Conservation (phyloP, 2,113 vertebrate species). For the Proterorhinus semilunaris region DNA sequence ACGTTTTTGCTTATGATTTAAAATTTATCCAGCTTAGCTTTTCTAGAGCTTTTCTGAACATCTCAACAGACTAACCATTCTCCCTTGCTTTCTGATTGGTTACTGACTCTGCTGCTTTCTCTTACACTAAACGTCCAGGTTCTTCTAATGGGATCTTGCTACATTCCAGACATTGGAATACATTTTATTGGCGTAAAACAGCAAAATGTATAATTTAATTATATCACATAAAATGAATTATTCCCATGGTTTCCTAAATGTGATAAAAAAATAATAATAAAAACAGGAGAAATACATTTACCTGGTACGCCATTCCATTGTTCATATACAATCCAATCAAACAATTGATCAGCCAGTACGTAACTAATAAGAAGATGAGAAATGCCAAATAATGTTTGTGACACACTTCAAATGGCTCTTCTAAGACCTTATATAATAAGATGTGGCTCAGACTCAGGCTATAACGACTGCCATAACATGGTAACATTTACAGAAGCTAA, state of each 20-base stretch:
- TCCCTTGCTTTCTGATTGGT: neutral
- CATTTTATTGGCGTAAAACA: too few species aligned
- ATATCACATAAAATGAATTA: too few species aligned
- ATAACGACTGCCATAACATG: conserved; percentile 6
- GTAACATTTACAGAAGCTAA: neutral
- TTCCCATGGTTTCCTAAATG: too few species aligned
- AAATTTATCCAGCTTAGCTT: neutral
- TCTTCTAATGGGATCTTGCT: too few species aligned
- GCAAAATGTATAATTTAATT: too few species aligned
- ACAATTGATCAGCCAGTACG: neutral
- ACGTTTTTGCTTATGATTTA: neutral
- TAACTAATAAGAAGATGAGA: neutral
- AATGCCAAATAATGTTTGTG: neutral
- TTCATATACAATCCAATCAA: neutral
- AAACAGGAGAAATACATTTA: too few species aligned
- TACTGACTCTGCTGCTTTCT: neutral
- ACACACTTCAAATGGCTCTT: neutral
- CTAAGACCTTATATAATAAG: conserved; percentile 1
- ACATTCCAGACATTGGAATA: too few species aligned
- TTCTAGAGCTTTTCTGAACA: neutral
- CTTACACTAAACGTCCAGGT: neutral
- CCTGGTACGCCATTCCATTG: neutral
- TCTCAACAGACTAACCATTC: neutral
- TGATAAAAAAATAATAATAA: too few species aligned
- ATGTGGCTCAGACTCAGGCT: conserved; percentile 15